These are phyloP conservation scores for Pelecanoides urinatrix DNA, from an alignment of 2,113 vertebrate species.

Conservation along the genomic window DNA sequence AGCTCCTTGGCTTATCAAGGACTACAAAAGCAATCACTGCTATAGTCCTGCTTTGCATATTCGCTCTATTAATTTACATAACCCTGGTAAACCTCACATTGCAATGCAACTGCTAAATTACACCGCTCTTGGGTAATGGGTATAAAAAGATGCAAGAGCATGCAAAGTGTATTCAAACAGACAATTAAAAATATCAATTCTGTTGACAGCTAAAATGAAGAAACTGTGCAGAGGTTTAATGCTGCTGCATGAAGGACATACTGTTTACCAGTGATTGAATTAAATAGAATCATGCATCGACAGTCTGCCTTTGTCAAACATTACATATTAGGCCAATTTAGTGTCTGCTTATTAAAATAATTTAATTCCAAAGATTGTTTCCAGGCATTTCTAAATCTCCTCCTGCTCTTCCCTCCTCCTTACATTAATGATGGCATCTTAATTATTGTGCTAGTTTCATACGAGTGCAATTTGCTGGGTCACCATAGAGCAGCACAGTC, in stretches of 20 bases:
- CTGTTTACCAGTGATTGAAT: slow-evolving; percentile 19
- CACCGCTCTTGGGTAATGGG: slow-evolving; percentile 42
- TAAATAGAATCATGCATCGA: not conserved
- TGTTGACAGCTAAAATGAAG: slow-evolving; percentile 33
- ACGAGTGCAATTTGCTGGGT: not conserved
- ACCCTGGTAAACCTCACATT: slow-evolving; percentile 19
- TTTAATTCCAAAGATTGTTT: slow-evolving; percentile 43
- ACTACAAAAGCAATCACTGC: slow-evolving; percentile 70
- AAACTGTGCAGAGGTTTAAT: slow-evolving; percentile 21
- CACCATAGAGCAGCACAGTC: not conserved
- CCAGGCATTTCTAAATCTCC: not conserved
- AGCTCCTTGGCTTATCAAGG: slow-evolving; percentile 57
- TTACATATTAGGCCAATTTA: slow-evolving; percentile 19
- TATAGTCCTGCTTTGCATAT: slow-evolving; percentile 65
- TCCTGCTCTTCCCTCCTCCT: not conserved
- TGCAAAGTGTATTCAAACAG: slow-evolving; percentile 37
- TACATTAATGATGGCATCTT: not conserved
- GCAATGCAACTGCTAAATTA: slow-evolving; percentile 52
- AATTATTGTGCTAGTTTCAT: slow-evolving; percentile 1
- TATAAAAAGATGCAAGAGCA: slow-evolving; percentile 23
- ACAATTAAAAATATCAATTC: slow-evolving; percentile 65
- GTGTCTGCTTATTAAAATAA: slow-evolving; percentile 44
- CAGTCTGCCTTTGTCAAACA: not conserved
- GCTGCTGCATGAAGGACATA: slow-evolving; percentile 7
- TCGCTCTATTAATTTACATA: slow-evolving; percentile 68